Base-by-base conservation (phyloP, 2,888 invertebrate genomes). In the Papilio protenor region DNA sequence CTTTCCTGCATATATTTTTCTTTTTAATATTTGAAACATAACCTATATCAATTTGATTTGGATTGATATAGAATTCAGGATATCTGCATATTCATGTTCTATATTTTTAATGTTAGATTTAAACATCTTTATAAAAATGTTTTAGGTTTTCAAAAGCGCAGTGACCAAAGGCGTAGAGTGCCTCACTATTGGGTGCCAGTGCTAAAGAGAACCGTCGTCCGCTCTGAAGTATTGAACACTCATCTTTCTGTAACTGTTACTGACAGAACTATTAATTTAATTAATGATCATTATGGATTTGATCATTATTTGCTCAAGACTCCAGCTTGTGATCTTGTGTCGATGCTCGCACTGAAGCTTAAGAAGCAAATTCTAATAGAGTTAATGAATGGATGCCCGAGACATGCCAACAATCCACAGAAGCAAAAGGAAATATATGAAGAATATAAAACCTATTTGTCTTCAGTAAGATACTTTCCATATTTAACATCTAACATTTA, bases 271-370 rank as follows among this genome's bases (percentile, higher is more conserved):
- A 95, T 99, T 76, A 95, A 96, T 83, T 95, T 98, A 81, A 98
- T 99, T 81, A 97, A 99, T 92, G 96, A 98, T 82, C 96, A 97
- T 87, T 97, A 97, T 93, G 99, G 99, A 12, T 97, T 99, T 85
- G 99, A 99, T 93, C 97, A 97, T 90, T 99, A 99, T 92, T 94
- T 99, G 85, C 95, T 99, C 33, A 97, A 98, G 96, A 98, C 98
- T 16, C 96, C 97, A 80, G 98, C 99, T 16, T 98, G 98, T 89
- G 99, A 99, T 92, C 94, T 99, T 77, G 96, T 96, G 83, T 99
- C 99, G 0, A 92, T 96, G 85, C 91, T 99, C 82, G 98, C 98
- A 2, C 92, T 99, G 83, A 96, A 96, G 86, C 88, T 99, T 69
- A 99, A 99, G 90, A 96, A 98, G 82, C 96, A 97, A 89, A 97